phyloP scores from a whole-genome alignment of 2,888 invertebrate species.

The Lochmaea crataegi region DNA sequence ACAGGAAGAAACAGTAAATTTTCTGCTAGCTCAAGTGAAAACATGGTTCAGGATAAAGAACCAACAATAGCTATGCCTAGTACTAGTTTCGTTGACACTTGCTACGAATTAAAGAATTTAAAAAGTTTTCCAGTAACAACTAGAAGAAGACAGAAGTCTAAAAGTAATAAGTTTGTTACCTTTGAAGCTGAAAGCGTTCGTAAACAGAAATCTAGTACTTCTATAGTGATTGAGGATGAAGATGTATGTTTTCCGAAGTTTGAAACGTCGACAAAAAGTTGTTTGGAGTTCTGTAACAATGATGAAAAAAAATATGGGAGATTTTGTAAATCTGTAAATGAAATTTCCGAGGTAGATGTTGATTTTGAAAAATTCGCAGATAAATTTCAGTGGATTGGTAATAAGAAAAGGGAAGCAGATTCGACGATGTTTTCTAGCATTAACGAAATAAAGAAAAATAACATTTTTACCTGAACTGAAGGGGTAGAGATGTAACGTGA shows the following conservation, averaged over 20 bases:
- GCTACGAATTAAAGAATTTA: not conserved
- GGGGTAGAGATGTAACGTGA: too few relatives aligned
- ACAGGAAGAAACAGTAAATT: not conserved
- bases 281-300: not conserved
- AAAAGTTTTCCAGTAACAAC: constrained; percentile 1
- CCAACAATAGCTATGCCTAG: constrained; percentile 8
- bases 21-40: not conserved
- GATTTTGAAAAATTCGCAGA: not conserved
- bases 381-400: not conserved
- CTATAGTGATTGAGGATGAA: not conserved
- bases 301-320: not conserved
- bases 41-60: not conserved
- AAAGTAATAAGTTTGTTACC: not conserved
- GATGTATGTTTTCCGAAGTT: not conserved
- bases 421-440: not conserved
- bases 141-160: constrained; percentile 15
- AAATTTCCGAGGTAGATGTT: not conserved
- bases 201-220: not conserved
- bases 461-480: not conserved
- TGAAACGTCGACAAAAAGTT: not conserved
- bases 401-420: not conserved
- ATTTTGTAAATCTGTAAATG: not conserved
- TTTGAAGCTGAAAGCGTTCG: not conserved
- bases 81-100: not conserved
- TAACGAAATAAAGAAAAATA: not conserved